A percentile compares a stretch with the other conserved stretches of the same genome.
phyloP scores from a whole-genome alignment of 1,140 invertebrate species.

The Galendromus occidentalis region DNA sequence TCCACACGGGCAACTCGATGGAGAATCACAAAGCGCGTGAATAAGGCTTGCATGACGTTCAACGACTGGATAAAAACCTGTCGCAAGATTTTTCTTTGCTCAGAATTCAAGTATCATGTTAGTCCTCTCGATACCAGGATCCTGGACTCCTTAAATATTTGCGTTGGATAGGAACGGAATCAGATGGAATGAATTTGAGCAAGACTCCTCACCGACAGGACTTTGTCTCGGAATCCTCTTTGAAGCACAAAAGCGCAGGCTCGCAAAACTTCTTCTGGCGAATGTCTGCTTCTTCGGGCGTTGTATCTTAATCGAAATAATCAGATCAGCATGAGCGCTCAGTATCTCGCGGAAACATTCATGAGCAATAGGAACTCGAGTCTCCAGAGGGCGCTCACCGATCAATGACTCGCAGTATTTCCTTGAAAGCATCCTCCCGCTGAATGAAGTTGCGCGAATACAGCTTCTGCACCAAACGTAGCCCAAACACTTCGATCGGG shows the following conservation, averaged over 20 bases:
- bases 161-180: too few relatives aligned
- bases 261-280: slow-evolving; percentile 49
- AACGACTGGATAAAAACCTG: slow-evolving; percentile 27
- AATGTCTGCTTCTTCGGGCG: slow-evolving; percentile 29
- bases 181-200: too few relatives aligned
- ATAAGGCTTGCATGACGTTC: slow-evolving; percentile 24
- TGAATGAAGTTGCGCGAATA: slow-evolving; percentile 80
- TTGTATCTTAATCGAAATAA: slow-evolving; percentile 15
- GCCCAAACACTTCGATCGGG: slow-evolving; percentile 72
- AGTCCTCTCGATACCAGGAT: too few relatives aligned
- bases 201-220: slow-evolving; percentile 28
- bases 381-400: neutral
- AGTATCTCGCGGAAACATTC: too few relatives aligned
- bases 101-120: too few relatives aligned
- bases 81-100: too few relatives aligned
- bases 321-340: too few relatives aligned
- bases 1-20: slow-evolving; percentile 26
- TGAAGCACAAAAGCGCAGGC: slow-evolving; percentile 53
- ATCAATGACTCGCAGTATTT: slow-evolving; percentile 35
- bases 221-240: slow-evolving; percentile 54
- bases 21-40: slow-evolving; percentile 24
- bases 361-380: neutral
- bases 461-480: slow-evolving; percentile 70
- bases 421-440: slow-evolving; percentile 64
- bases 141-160: too few relatives aligned